phyloP scores from a whole-genome alignment of 2,888 invertebrate species.

The Rotaria macrura region DNA sequence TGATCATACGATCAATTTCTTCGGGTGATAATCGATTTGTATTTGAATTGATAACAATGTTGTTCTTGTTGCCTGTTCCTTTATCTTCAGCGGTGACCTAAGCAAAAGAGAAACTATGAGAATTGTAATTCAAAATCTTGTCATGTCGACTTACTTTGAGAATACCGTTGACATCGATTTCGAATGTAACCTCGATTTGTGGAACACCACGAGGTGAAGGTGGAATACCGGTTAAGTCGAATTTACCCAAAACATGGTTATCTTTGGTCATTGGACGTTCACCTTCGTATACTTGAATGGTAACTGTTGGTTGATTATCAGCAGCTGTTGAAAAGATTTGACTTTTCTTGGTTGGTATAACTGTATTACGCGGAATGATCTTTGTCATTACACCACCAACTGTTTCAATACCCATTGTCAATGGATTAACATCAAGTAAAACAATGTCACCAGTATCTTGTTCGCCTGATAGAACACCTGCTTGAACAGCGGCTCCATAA shows the following conservation, averaged over 20 bases:
- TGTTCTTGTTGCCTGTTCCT: constrained; percentile 93
- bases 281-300: constrained; percentile 89
- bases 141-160: constrained; percentile 37
- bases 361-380: constrained; percentile 88
- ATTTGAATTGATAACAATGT: constrained; percentile 96
- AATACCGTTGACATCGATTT: constrained; percentile 54
- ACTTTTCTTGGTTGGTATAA: constrained; percentile 96
- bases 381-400: constrained; percentile 99
- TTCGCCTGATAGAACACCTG: too few species aligned
- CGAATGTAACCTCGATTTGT: constrained; percentile 52
- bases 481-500: too few species aligned
- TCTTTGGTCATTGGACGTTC: constrained; percentile 99
- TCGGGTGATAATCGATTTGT: constrained; percentile 91
- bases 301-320: constrained; percentile 96
- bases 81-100: constrained; percentile 80
- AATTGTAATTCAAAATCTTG: too few species aligned
- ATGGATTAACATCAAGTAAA: constrained; percentile 88
- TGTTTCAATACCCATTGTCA: constrained; percentile 98
- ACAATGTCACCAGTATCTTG: constrained; percentile 51
- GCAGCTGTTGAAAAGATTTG: constrained; percentile 98
- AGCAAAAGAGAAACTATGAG: too few species aligned
- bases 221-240: constrained; percentile 90
- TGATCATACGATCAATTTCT: constrained; percentile 97
- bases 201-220: constrained; percentile 57
- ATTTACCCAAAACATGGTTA: constrained; percentile 93